Percentiles rank a stretch among this genome's conserved stretches.
Evolutionary conservation across 2,888 invertebrate genomes (phyloP).

Genomic region (Liopterus haemorrhoidalis): DNA sequence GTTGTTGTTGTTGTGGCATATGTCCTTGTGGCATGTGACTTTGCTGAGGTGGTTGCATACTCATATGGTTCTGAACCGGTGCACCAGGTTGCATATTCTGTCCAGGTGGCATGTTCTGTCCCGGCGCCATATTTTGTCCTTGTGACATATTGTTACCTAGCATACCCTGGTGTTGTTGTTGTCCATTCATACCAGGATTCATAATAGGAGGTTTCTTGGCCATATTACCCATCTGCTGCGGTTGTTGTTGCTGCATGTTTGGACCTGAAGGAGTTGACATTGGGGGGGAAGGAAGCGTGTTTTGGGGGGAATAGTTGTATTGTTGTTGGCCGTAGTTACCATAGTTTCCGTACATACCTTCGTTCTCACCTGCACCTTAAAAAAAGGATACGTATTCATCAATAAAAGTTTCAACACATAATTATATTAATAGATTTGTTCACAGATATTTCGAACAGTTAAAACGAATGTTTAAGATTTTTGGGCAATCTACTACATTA

Average conservation of each 20-base stretch:
- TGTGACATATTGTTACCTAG: slow-evolving; percentile 38
- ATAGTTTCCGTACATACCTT: slow-evolving; percentile 47
- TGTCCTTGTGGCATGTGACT: slow-evolving; percentile 40
- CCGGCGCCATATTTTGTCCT: slow-evolving; percentile 36
- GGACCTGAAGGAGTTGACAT: slow-evolving; percentile 44
- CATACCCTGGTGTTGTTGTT: slow-evolving; percentile 36
- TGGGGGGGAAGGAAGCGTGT: slow-evolving; percentile 47
- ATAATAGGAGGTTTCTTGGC: slow-evolving; percentile 47
- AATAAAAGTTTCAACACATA: slow-evolving; percentile 2
- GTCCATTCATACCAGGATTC: slow-evolving; percentile 44
- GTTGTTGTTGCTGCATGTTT: slow-evolving; percentile 38
- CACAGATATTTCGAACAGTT: background rate
- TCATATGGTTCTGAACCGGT: slow-evolving; percentile 44
- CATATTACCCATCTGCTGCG: slow-evolving; percentile 40
- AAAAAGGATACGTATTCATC: slow-evolving; percentile 11
- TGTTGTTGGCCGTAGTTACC: slow-evolving; percentile 44
- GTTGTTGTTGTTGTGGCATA: slow-evolving; percentile 43
- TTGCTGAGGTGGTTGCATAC: slow-evolving; percentile 39
- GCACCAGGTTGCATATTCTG: slow-evolving; percentile 47
- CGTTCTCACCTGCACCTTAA: slow-evolving; percentile 50
- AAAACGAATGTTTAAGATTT: too few relatives aligned
- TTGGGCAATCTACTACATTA: too few relatives aligned
- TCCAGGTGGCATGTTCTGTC: slow-evolving; percentile 39
- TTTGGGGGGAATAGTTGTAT: slow-evolving; percentile 47
- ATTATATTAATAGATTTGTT: slow-evolving; percentile 2